Percentiles rank a stretch among this genome's conserved stretches.
Evolutionary conservation across 2,113 vertebrate species (phyloP).

Genomic region (Stegostoma tigrinum): DNA sequence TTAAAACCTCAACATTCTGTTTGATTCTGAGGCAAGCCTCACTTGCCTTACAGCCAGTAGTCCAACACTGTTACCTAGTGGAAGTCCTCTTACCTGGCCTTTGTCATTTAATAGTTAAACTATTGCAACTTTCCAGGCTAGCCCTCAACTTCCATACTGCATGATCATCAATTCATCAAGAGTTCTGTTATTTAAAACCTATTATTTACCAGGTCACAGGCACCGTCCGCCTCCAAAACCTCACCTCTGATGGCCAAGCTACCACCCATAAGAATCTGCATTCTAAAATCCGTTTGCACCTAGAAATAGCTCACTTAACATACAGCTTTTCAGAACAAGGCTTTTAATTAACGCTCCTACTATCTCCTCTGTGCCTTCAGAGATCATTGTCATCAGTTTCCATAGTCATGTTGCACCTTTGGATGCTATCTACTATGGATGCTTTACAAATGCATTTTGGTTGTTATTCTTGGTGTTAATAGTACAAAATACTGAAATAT

Average conservation of each 20-base stretch:
- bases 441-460: not conserved
- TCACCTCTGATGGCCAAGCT: not conserved
- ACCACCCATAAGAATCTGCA: not conserved
- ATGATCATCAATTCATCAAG: not conserved
- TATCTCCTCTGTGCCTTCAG: not conserved
- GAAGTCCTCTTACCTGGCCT: not conserved
- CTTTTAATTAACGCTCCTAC: not conserved
- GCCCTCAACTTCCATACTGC: not conserved
- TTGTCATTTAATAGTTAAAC: not conserved
- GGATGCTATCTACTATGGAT: not conserved
- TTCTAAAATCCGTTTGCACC: not conserved
- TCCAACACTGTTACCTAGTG: not conserved
- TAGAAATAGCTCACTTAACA: not conserved
- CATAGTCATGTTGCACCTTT: not conserved
- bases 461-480: not conserved
- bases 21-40: not conserved
- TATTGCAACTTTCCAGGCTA: not conserved
- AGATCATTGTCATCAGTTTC: not conserved
- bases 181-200: not conserved
- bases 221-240: not conserved
- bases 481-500: not conserved
- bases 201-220: not conserved
- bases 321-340: not conserved
- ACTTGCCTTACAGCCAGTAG: not conserved
- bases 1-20: not conserved